A percentile compares a stretch with the other conserved stretches of the same genome.
These are phyloP conservation scores for Hystrix cristata DNA, from an alignment of 2,113 vertebrate species.

Conservation along the genomic window DNA sequence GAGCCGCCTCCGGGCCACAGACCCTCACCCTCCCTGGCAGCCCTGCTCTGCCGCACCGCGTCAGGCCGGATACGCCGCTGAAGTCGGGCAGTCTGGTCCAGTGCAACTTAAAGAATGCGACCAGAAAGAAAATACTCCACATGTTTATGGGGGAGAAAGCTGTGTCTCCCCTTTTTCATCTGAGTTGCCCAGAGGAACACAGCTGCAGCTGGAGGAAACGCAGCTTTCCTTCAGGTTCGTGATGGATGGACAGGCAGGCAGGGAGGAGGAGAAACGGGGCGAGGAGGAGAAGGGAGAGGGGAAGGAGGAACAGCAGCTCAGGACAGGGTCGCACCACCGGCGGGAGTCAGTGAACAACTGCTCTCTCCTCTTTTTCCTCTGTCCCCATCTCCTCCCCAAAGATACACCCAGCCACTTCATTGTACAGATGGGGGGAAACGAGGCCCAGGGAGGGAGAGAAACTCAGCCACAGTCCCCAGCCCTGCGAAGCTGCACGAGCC, in stretches of 20 bases:
- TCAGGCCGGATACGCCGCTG: background rate
- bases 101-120: slow-evolving; percentile 67
- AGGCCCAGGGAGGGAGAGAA: background rate
- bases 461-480: background rate
- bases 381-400: background rate
- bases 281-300: background rate
- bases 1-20: background rate
- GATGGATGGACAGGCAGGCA: slow-evolving; percentile 49
- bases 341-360: too few relatives aligned
- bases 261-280: background rate
- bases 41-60: background rate
- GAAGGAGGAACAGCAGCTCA: background rate
- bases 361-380: background rate
- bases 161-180: slow-evolving; percentile 53
- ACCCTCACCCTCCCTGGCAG: background rate
- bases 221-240: background rate
- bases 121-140: slow-evolving; percentile 64
- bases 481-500: background rate
- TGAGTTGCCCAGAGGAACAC: slow-evolving; percentile 79
- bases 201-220: slow-evolving; percentile 60
- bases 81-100: slow-evolving; percentile 34
- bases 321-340: background rate
- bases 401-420: background rate
- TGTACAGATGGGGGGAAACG: background rate
- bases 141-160: slow-evolving; percentile 38